Evolutionary conservation across 2,797 vertebrate species (phyloP), one percentile per base, ranked within the genome.

Genomic region (Threskiornis aethiopicus): DNA sequence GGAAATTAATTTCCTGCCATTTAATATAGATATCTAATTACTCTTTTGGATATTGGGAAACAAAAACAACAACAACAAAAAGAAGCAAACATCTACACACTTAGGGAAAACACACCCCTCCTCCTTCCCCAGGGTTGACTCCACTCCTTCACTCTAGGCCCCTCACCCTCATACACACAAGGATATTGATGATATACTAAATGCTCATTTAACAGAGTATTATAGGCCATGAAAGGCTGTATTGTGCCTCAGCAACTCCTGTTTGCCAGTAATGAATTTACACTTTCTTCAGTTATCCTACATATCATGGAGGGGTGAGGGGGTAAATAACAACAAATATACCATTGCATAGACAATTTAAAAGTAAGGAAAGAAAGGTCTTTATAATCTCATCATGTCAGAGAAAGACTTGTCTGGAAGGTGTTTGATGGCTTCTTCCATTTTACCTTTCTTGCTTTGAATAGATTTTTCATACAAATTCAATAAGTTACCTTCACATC

Each of bases 271-370:
- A 49, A 87, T 24, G 1, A 37, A 84, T 89, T 84, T 55, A 61
- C 3, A 16, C 3, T 72, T 89, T 42, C 35, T 84, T 71, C 24
- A 65, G 31, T 84, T 77, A 47, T 5, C 4, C 6, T 41, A 37
- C 13, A 18, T 44, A 52, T 35, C 54, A 76, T 1, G 1, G 28
- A 69, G 8, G 6, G 6, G 0, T 11, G 16, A 83, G 12, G 8
- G 26, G 1, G 9, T 57, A 86, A 92, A 93, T 49, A 79, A 58
- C 24, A 37, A 35, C 51, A 87, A 87, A 37, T 5, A 44, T 69
- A 52, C 2, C 6, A 39, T 71, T 72, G 51, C 26, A 69, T 7
- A 66, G 29, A 64, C 13, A 73, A 35, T 47, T 71, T n/a, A 51
- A 78, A 78, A 47, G 16, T 80, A 77, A 75, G 9, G 12, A 79